Conservation (phyloP, 1,140 invertebrate genomes). For the Drosophila saltans region DNA sequence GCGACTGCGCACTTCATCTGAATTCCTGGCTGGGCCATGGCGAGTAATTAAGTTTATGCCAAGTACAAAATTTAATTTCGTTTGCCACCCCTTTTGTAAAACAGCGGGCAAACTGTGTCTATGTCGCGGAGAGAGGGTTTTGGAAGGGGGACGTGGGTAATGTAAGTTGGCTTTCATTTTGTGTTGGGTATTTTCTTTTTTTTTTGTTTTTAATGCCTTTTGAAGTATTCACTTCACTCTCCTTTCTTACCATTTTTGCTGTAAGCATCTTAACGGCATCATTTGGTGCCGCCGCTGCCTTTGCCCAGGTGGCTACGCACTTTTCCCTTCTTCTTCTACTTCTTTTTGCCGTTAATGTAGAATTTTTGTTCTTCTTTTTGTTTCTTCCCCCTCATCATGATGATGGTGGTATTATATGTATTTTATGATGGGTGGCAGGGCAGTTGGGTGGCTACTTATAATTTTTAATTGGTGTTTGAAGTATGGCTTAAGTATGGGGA, state of each 20-base stretch:
- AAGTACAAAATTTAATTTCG: slow-evolving; percentile 82
- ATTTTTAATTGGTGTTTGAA: slow-evolving; percentile 81
- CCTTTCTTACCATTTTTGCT: slow-evolving; percentile 26
- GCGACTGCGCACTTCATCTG: slow-evolving; percentile 51
- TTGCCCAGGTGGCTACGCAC: slow-evolving; percentile 69
- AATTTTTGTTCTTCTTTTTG: slow-evolving; percentile 37
- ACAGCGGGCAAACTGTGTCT: slow-evolving; percentile 5
- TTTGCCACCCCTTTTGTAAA: slow-evolving; percentile 69
- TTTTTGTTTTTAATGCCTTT: slow-evolving; percentile 76
- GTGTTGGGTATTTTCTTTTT: slow-evolving; percentile 27
- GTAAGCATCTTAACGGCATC: slow-evolving; percentile 79
- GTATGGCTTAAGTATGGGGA: slow-evolving; percentile 40
- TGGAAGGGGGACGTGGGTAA: not conserved
- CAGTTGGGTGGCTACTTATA: slow-evolving; percentile 55
- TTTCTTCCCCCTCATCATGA: slow-evolving; percentile 31
- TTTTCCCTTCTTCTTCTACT: slow-evolving; percentile 32
- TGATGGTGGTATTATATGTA: slow-evolving; percentile 65
- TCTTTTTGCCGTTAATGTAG: slow-evolving; percentile 49
- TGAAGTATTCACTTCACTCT: slow-evolving; percentile 63
- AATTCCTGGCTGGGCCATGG: slow-evolving; percentile 39
- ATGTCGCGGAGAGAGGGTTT: not conserved
- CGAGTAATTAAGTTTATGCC: slow-evolving; percentile 81
- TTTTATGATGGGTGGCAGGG: not conserved
- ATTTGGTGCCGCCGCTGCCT: slow-evolving; percentile 55
- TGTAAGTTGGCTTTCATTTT: slow-evolving; percentile 73